Evolutionary conservation across 2,888 invertebrate genomes (phyloP).

Genomic region (Melitaea athalia): DNA sequence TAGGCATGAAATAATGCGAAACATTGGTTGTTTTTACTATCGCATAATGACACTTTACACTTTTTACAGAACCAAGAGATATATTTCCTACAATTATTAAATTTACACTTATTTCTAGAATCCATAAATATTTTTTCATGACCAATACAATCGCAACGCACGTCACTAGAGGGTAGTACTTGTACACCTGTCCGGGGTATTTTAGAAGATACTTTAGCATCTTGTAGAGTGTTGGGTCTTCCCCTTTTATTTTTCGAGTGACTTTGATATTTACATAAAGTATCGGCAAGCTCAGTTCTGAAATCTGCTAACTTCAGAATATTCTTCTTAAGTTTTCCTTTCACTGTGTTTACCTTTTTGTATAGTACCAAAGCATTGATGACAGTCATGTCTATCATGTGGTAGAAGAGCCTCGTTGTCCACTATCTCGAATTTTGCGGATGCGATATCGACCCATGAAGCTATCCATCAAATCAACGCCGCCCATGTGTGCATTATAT

Average conservation of each 20-base stretch:
- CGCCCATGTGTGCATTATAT: conserved; percentile 37
- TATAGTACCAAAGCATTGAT: conserved; percentile 53
- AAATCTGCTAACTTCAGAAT: conserved; percentile 33
- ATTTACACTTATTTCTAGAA: conserved; percentile 48
- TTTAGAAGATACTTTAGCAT: conserved; percentile 45
- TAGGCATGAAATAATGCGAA: conserved; percentile 49
- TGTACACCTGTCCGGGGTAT: not conserved
- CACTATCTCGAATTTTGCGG: conserved; percentile 48
- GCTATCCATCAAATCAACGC: conserved; percentile 40
- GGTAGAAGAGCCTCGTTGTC: conserved; percentile 47
- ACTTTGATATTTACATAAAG: conserved; percentile 42
- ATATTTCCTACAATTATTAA: conserved; percentile 5
- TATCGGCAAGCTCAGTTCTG: conserved; percentile 38
- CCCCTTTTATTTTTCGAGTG: conserved; percentile 47
- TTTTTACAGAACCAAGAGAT: conserved; percentile 36
- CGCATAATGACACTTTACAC: conserved; percentile 49
- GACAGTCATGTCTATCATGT: conserved; percentile 44
- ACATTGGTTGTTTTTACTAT: conserved; percentile 51
- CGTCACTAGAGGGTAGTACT: conserved; percentile 38
- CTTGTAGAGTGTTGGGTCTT: conserved; percentile 46
- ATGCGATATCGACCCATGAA: conserved; percentile 44
- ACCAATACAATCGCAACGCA: conserved; percentile 47
- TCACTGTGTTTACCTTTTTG: conserved; percentile 48
- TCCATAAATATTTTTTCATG: conserved; percentile 49
- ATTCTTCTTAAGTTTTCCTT: conserved; percentile 36